Conservation (phyloP, 2,888 invertebrate species). For the Phyllotreta cruciferae region DNA sequence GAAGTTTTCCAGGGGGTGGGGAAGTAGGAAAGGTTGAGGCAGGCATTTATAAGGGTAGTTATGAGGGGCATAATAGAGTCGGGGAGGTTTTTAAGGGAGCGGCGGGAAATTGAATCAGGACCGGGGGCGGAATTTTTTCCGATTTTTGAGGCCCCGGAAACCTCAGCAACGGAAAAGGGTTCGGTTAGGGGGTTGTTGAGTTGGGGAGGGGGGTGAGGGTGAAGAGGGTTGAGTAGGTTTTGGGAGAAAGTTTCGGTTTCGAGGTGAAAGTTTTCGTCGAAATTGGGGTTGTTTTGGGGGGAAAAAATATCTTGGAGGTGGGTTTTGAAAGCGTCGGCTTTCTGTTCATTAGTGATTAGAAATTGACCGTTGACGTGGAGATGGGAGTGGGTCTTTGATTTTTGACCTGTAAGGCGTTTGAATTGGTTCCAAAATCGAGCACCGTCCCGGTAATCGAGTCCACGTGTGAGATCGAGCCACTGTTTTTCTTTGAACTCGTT, state of each 20-base stretch:
- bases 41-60: background rate
- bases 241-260: background rate
- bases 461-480: background rate
- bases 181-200: background rate
- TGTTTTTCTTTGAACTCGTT: too few relatives aligned
- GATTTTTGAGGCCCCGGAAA: background rate
- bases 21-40: slow-evolving; percentile 1
- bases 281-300: background rate
- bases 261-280: background rate
- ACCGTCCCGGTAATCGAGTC: background rate
- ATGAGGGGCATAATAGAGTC: background rate
- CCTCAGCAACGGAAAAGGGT: background rate
- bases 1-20: background rate
- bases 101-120: background rate
- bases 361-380: background rate
- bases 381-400: background rate
- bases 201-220: background rate
- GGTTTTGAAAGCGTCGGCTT: background rate
- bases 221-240: background rate
- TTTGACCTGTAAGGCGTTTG: background rate
- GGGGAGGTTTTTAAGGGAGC: background rate
- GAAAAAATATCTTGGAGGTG: background rate
- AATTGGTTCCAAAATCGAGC: background rate
- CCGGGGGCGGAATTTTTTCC: background rate
- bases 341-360: background rate